Conservation (phyloP, 2,797 vertebrate genomes). For the Gadopsis marmoratus region DNA sequence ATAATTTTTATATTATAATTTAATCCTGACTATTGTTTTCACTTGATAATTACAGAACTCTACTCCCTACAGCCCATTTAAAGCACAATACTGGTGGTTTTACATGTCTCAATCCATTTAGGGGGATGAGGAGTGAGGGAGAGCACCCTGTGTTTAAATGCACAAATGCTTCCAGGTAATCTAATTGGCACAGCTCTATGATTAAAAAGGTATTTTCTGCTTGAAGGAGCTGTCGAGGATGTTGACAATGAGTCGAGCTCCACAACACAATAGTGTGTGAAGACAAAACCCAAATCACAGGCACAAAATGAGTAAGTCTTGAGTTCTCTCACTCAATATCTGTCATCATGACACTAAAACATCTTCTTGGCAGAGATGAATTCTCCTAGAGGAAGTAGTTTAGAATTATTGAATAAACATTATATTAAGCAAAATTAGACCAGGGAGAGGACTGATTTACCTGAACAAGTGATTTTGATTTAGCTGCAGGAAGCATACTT, state of each 20-base stretch:
- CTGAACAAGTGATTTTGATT: constrained; percentile 36
- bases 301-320: constrained; percentile 62
- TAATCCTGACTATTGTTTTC: constrained; percentile 32
- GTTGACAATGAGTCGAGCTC: constrained; percentile 49
- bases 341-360: constrained; percentile 43
- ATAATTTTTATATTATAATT: constrained; percentile 20
- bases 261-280: constrained; percentile 43
- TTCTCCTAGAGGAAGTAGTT: constrained; percentile 38
- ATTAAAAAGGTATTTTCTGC: constrained; percentile 47
- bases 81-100: constrained; percentile 8
- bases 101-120: constrained; percentile 29
- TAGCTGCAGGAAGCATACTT: constrained; percentile 1
- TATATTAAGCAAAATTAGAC: constrained; percentile 21
- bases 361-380: constrained; percentile 61
- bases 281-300: constrained; percentile 54
- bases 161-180: constrained; percentile 21
- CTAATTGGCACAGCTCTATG: constrained; percentile 49
- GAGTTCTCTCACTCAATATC: constrained; percentile 58
- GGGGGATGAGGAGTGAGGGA: not conserved
- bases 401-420: constrained; percentile 37
- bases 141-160: constrained; percentile 23
- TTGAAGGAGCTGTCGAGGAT: constrained; percentile 46
- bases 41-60: constrained; percentile 9
- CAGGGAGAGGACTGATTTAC: constrained; percentile 26
- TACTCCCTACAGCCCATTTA: constrained; percentile 14